Conservation (phyloP, 2,888 invertebrate genomes). For the Acleris laterana region DNA sequence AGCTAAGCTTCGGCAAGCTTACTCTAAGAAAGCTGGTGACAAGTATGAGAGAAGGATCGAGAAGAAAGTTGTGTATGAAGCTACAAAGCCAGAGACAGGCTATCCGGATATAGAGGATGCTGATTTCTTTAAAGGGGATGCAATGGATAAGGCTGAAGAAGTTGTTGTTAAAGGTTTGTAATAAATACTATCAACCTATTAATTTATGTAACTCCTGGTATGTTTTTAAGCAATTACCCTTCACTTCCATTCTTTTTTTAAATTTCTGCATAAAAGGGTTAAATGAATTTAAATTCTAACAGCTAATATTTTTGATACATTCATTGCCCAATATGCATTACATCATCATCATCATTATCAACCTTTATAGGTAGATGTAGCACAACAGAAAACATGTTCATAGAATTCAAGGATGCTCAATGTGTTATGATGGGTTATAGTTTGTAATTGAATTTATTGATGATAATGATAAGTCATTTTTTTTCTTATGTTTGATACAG, state of each 20-base stretch:
- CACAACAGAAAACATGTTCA: too few relatives aligned
- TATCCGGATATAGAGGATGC: conserved; percentile 90
- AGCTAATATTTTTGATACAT: too few relatives aligned
- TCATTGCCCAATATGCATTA: too few relatives aligned
- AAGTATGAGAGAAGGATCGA: conserved; percentile 92
- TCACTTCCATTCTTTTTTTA: too few relatives aligned
- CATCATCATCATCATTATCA: too few relatives aligned
- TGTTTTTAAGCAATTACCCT: too few relatives aligned
- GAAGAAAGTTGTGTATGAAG: conserved; percentile 90
- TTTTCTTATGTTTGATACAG: conserved; percentile 48
- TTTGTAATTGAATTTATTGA: background rate
- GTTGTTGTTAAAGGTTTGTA: conserved; percentile 70
- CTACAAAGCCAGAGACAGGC: conserved; percentile 88
- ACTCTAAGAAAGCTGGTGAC: conserved; percentile 87
- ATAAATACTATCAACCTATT: background rate
- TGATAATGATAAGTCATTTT: background rate
- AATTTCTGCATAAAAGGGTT: too few relatives aligned
- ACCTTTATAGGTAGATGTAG: too few relatives aligned
- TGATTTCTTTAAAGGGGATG: conserved; percentile 89
- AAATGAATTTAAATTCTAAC: too few relatives aligned
- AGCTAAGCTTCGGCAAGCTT: conserved; percentile 90
- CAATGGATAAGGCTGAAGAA: conserved; percentile 84
- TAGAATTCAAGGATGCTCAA: too few relatives aligned
- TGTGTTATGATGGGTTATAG: too few relatives aligned
- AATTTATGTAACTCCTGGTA: too few relatives aligned